These are phyloP conservation scores for Ischnura elegans DNA, from an alignment of 2,888 invertebrate genomes.

Conservation along the genomic window DNA sequence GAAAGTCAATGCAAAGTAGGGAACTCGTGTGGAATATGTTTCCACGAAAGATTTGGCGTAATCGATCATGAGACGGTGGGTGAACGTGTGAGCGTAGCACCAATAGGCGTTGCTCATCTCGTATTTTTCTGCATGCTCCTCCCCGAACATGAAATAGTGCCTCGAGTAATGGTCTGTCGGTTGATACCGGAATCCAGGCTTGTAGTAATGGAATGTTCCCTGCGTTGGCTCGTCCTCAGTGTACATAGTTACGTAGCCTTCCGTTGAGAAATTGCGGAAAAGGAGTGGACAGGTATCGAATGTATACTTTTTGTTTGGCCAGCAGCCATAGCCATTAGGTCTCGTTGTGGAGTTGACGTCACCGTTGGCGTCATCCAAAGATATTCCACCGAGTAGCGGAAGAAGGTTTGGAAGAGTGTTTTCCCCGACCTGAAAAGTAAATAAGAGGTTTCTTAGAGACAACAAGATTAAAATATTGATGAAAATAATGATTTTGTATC, in stretches of 20 bases:
- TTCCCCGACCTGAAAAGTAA: neutral
- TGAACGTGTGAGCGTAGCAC: neutral
- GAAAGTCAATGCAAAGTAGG: neutral
- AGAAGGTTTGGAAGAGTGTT: slow-evolving; percentile 41
- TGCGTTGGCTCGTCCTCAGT: neutral
- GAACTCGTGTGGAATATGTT: neutral
- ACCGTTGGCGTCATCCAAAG: neutral
- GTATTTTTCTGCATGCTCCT: neutral
- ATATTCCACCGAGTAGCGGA: neutral
- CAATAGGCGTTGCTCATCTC: neutral
- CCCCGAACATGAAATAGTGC: neutral
- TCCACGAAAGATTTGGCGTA: neutral
- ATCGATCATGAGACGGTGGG: neutral
- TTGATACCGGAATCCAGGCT: neutral
- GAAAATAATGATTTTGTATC: no score
- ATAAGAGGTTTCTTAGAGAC: no score
- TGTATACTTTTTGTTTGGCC: neutral
- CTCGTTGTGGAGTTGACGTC: neutral
- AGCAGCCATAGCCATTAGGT: neutral
- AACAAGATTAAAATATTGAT: no score
- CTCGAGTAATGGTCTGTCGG: neutral
- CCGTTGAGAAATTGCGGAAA: neutral
- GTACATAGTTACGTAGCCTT: neutral
- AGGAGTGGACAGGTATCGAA: slow-evolving; percentile 13
- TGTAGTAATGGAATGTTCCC: neutral